Conservation (phyloP, 2,113 vertebrate species). For the Myrmecophaga tridactyla region DNA sequence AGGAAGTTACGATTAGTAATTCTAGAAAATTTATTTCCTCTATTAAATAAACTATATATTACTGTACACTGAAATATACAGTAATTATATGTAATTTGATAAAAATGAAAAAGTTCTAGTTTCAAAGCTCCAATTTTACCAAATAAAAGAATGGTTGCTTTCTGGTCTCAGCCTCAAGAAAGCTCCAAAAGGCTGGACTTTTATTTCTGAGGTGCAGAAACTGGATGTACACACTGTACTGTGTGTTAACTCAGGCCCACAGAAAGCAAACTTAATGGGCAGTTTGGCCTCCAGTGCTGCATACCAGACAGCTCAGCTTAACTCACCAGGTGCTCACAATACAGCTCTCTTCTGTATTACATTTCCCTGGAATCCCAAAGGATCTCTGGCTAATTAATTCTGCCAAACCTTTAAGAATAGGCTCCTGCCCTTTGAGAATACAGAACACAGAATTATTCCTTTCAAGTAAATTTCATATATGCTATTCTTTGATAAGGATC, state of each 20-base stretch:
- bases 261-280: not conserved
- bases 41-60: not conserved
- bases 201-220: not conserved
- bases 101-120: slow-evolving; percentile 19
- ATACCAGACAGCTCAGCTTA: not conserved
- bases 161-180: not conserved
- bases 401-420: not conserved
- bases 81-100: not conserved
- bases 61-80: not conserved
- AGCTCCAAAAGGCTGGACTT: not conserved
- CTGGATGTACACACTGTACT: not conserved
- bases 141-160: not conserved
- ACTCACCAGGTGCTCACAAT: not conserved
- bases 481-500: not conserved
- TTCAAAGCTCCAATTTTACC: not conserved
- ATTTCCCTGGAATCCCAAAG: slow-evolving; percentile 13
- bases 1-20: not conserved
- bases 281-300: not conserved
- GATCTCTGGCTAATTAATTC: not conserved
- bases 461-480: slow-evolving; percentile 20
- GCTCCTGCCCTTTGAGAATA: not conserved
- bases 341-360: not conserved
- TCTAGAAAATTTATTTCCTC: not conserved
- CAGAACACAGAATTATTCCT: not conserved
- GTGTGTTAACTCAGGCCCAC: not conserved